phyloP scores from a whole-genome alignment of 2,113 vertebrate species.

The Poeciliopsis prolifica region DNA sequence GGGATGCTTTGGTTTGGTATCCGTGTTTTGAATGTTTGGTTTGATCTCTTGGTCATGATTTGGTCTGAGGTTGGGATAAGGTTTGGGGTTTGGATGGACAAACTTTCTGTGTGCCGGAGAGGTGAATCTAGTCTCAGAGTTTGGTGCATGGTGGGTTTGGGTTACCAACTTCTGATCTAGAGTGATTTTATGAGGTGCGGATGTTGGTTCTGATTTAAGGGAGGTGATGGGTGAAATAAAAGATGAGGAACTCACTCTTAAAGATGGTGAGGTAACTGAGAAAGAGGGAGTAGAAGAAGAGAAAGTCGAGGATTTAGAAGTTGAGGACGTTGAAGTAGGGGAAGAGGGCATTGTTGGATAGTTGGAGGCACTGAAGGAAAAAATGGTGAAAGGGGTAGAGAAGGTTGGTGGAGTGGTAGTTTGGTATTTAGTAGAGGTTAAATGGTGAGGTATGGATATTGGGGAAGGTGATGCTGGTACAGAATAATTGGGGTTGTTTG shows the following conservation, averaged over 20 bases:
- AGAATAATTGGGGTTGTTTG: conserved; percentile 17
- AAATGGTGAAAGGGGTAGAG: background rate
- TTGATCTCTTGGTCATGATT: background rate
- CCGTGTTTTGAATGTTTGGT: conserved; percentile 15
- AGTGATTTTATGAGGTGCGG: background rate
- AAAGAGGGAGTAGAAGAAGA: conserved; percentile 19
- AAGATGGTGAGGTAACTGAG: conserved; percentile 22
- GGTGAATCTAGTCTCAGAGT: conserved; percentile 6
- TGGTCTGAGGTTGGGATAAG: conserved; percentile 28
- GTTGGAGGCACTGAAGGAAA: conserved; percentile 1
- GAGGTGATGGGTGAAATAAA: conserved; percentile 7
- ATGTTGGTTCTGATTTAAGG: conserved; percentile 44
- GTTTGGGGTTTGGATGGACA: conserved; percentile 32
- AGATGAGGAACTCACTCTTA: conserved; percentile 3
- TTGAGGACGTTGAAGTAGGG: background rate
- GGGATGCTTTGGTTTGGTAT: conserved; percentile 37
- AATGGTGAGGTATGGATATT: conserved; percentile 47
- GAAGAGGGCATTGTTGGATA: background rate
- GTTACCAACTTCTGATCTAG: conserved; percentile 8
- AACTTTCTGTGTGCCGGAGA: conserved; percentile 22
- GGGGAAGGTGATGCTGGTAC: conserved; percentile 31
- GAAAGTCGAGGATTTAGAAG: background rate
- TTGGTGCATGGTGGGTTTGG: background rate
- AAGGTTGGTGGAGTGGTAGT: background rate
- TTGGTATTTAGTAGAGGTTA: conserved; percentile 24